Conservation (phyloP, 2,113 vertebrate genomes). For the Saguinus midas region DNA sequence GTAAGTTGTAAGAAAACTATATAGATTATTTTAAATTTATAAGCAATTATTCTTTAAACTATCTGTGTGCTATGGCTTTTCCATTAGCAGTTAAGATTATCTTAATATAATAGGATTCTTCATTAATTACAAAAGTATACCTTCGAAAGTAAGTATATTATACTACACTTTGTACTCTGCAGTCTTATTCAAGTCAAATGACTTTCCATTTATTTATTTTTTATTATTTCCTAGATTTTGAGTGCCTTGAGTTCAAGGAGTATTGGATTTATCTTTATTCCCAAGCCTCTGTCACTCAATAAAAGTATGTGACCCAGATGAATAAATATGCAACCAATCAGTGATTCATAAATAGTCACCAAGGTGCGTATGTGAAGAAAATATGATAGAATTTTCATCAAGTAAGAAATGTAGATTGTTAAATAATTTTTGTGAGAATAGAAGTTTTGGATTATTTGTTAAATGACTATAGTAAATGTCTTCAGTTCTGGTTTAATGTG, state of each 20-base stretch:
- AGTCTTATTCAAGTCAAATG: not conserved
- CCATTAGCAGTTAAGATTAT: not conserved
- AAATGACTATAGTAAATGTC: conserved; percentile 8
- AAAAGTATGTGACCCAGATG: not conserved
- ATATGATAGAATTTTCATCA: not conserved
- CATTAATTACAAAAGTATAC: not conserved
- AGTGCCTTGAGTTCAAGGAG: not conserved
- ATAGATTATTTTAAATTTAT: not conserved
- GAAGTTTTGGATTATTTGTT: not conserved
- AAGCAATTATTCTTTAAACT: not conserved
- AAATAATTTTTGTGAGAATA: conserved; percentile 20
- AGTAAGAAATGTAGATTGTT: not conserved
- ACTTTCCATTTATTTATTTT: not conserved
- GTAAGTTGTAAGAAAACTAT: not conserved
- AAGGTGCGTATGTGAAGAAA: not conserved
- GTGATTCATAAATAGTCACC: not conserved
- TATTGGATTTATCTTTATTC: conserved; percentile 10
- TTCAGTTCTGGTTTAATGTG: conserved; percentile 2
- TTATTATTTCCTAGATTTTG: conserved; percentile 12
- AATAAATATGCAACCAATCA: not conserved
- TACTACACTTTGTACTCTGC: not conserved
- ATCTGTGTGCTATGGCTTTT: not conserved
- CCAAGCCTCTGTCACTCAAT: not conserved
- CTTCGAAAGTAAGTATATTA: not conserved
- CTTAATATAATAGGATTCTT: not conserved